These are phyloP conservation scores for Clarias platycephalus DNA, from an alignment of 2,797 vertebrate genomes.

Conservation along the genomic window DNA sequence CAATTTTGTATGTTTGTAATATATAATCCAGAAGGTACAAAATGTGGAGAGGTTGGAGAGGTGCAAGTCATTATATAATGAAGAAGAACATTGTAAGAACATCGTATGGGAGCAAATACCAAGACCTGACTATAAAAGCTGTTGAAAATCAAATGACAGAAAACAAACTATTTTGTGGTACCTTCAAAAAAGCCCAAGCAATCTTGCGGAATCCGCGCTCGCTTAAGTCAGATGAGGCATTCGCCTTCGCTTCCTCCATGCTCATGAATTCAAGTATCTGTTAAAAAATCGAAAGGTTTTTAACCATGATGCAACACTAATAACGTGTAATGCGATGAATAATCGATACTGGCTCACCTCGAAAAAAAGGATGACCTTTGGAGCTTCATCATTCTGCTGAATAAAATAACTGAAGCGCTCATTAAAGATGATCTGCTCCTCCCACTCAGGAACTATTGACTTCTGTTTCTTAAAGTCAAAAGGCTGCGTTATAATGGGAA, in stretches of 20 bases:
- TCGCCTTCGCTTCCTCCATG: slow-evolving; percentile 82
- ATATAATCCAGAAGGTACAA: neutral
- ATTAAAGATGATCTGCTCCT: slow-evolving; percentile 95
- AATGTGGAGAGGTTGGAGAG: neutral
- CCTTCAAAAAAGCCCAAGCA: slow-evolving; percentile 97
- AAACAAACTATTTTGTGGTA: slow-evolving; percentile 53
- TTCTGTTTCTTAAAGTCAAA: slow-evolving; percentile 92
- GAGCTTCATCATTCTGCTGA: slow-evolving; percentile 74
- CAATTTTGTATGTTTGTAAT: neutral
- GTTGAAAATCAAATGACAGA: neutral
- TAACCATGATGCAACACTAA: neutral
- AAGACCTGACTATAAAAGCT: neutral
- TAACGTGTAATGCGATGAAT: neutral
- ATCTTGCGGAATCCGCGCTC: slow-evolving; percentile 87
- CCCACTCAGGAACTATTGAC: slow-evolving; percentile 89
- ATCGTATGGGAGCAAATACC: neutral
- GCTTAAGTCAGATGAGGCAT: slow-evolving; percentile 71
- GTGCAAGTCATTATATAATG: neutral
- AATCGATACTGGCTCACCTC: slow-evolving; percentile 77
- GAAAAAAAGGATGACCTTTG: slow-evolving; percentile 87
- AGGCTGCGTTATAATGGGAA: slow-evolving; percentile 90
- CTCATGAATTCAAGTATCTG: slow-evolving; percentile 90
- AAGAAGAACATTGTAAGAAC: neutral
- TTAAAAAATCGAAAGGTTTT: slow-evolving; percentile 30
- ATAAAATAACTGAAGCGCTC: slow-evolving; percentile 88